Percentiles rank a stretch among this genome's conserved stretches.
These are phyloP conservation scores for Ceratina japonica DNA, from an alignment of 1,140 invertebrate species.

Conservation along the genomic window DNA sequence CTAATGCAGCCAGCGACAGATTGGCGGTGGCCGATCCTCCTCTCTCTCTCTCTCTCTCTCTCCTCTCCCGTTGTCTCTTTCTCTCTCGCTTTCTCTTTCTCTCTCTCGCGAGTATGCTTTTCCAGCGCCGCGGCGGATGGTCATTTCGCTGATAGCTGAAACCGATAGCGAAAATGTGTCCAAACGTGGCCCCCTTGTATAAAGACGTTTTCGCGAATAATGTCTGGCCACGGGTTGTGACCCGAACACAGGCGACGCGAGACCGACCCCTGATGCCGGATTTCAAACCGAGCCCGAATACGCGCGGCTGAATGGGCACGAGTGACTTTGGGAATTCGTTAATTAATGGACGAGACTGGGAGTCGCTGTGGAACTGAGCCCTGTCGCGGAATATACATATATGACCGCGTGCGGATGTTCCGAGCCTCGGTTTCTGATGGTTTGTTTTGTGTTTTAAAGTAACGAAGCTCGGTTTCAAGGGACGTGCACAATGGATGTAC, in stretches of 20 bases:
- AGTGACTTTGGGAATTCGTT: constrained; percentile 18
- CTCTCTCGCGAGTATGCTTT: constrained; percentile 19
- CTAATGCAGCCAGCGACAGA: constrained; percentile 79
- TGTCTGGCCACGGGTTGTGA: constrained; percentile 15
- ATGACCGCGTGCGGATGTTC: too few relatives aligned
- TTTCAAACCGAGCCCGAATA: constrained; percentile 21
- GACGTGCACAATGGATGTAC: too few relatives aligned
- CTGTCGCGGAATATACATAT: too few relatives aligned
- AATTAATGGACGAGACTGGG: constrained; percentile 16
- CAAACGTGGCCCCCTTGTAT: constrained; percentile 58
- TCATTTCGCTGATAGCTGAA: constrained; percentile 78
- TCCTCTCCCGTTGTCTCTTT: constrained; percentile 8
- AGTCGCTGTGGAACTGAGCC: too few relatives aligned
- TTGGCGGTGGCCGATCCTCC: constrained; percentile 72
- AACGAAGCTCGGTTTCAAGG: too few relatives aligned
- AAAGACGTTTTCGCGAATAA: constrained; percentile 58
- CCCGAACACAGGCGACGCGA: neutral
- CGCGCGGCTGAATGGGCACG: neutral
- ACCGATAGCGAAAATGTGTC: constrained; percentile 74
- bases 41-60: constrained; percentile 31
- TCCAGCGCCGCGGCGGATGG: constrained; percentile 46
- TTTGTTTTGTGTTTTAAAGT: too few relatives aligned
- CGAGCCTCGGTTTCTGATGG: too few relatives aligned
- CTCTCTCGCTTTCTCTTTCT: neutral
- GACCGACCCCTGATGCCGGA: neutral